Percentiles rank a stretch among this genome's conserved stretches.
phyloP scores from a whole-genome alignment of 2,797 vertebrate genomes.

The Myiotriccus ornatus region DNA sequence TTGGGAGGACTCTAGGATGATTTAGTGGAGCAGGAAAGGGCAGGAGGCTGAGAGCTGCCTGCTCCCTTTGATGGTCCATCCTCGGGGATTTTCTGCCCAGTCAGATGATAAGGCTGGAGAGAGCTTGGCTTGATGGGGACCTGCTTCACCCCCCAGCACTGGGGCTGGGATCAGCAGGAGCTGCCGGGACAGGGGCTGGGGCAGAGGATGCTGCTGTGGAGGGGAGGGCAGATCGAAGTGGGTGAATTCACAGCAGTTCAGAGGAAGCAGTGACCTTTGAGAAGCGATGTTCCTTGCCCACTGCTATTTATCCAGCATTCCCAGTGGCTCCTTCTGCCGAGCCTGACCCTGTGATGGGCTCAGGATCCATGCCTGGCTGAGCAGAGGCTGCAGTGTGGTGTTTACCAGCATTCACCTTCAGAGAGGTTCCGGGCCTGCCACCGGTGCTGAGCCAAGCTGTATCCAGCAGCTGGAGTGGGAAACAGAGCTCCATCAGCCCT shows the following conservation, averaged over 20 bases:
- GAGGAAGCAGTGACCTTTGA: slow-evolving; percentile 20
- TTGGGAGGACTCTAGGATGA: background rate
- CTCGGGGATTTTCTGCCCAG: background rate
- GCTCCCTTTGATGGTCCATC: background rate
- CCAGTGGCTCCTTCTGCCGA: background rate
- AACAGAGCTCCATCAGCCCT: background rate
- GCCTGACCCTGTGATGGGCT: background rate
- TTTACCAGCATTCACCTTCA: background rate
- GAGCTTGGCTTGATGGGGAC: background rate
- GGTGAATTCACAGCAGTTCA: background rate
- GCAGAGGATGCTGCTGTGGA: background rate
- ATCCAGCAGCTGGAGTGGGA: accelerated
- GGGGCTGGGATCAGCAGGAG: background rate
- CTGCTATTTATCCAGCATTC: slow-evolving; percentile 23
- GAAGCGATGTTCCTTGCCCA: background rate
- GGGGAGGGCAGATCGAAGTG: background rate
- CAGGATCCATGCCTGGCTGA: background rate
- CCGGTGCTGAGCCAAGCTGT: accelerated
- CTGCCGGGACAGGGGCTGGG: background rate
- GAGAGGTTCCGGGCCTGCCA: background rate
- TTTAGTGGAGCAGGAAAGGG: slow-evolving; percentile 16
- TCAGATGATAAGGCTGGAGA: background rate
- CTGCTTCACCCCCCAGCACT: background rate
- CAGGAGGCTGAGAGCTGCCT: background rate
- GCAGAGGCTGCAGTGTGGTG: background rate